Evolutionary conservation across 2,888 invertebrate genomes (phyloP), one percentile per base, ranked within the genome.

Genomic region (Clusia tigrina): DNA sequence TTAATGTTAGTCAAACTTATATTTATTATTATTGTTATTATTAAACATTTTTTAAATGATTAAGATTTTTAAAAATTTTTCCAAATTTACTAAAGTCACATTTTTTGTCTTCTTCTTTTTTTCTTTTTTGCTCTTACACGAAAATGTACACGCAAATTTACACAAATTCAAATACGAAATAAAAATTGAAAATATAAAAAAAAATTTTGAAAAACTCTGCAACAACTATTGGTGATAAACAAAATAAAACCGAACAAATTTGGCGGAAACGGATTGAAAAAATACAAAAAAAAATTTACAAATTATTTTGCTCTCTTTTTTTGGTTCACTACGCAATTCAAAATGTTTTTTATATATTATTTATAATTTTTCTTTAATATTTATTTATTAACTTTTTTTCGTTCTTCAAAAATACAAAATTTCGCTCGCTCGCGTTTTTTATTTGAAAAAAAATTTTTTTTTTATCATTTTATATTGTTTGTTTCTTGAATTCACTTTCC

Each of bases 31-130:
- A 15, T n/a, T 42, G 9, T 15, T n/a, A n/a, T 32, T 15, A 42
- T 17, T 17, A 42, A n/a, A n/a, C n/a, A n/a, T n/a, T n/a, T n/a
- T n/a, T n/a, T n/a, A n/a, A n/a, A n/a, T n/a, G n/a, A n/a, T n/a
- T n/a, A n/a, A n/a, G n/a, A n/a, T n/a, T n/a, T 42, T 42, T 42
- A 55, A 66, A 68, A 67, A 75, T 65, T 74, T 65, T 69, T 67
- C 78, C 67, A 74, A 74, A 71, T 76, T 75, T 77, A 78, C 78
- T 74, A 77, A 79, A 78, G 74, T 77, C 79, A 79, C 79, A 77
- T 71, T 74, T 77, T 78, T 74, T 77, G 68, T 77, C 77, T 74
- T 72, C 71, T 72, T 71, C 74, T 76, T 74, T 69, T 79, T 71
- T 71, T 74, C 74, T 72, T 71, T 76, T 75, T 48, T 48, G 48